Evolutionary conservation across 2,113 vertebrate species (phyloP).

Genomic region (Apeltes quadracus): DNA sequence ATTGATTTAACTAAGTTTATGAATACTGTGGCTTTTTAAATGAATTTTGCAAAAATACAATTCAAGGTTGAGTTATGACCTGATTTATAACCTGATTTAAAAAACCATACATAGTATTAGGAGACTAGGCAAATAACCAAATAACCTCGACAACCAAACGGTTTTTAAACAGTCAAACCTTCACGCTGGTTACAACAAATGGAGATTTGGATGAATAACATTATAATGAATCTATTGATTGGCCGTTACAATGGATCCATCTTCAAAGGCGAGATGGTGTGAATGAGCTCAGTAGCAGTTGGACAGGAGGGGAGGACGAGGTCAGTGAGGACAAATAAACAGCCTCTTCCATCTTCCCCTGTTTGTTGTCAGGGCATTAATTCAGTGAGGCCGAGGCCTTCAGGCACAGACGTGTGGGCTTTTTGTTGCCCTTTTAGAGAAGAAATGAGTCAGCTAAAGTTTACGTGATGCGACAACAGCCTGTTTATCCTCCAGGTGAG

Average conservation of each 20-base stretch:
- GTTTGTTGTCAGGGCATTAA: too few relatives aligned
- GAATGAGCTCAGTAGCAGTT: constrained; percentile 10
- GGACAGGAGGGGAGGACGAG: too few relatives aligned
- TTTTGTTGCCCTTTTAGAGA: too few relatives aligned
- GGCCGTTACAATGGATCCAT: not conserved
- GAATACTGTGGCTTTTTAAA: not conserved
- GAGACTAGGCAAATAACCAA: too few relatives aligned
- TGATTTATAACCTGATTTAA: not conserved
- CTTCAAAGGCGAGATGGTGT: constrained; percentile 6
- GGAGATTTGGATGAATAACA: not conserved
- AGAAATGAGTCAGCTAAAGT: too few relatives aligned
- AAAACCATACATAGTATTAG: not conserved
- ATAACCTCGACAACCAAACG: too few relatives aligned
- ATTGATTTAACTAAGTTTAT: not conserved
- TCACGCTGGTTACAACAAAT: not conserved
- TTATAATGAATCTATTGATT: not conserved
- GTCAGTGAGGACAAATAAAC: too few relatives aligned
- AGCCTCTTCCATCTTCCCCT: too few relatives aligned
- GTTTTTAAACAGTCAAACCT: not conserved
- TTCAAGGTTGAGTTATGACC: not conserved
- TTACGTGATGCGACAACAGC: not conserved
- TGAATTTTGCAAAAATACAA: not conserved
- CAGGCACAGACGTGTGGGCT: too few relatives aligned
- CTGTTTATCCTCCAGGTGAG: not conserved
- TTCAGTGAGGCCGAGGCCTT: too few relatives aligned